phyloP scores from a whole-genome alignment of 2,888 invertebrate genomes.

The Alloplasta piceator region DNA sequence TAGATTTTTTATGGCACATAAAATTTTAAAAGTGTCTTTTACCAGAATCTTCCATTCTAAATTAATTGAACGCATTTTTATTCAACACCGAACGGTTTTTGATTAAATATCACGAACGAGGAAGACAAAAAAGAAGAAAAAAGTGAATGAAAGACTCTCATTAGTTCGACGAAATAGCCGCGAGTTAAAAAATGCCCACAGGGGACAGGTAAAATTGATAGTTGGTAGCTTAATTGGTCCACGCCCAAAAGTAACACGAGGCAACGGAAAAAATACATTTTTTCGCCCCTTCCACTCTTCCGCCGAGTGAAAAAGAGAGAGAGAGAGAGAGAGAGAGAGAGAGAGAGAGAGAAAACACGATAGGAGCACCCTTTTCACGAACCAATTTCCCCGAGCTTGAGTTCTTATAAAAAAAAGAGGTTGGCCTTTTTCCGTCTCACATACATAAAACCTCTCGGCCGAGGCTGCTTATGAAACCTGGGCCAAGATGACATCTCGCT shows the following conservation, averaged over 20 bases:
- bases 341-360: neutral
- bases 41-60: neutral
- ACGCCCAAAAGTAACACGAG: slow-evolving; percentile 56
- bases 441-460: slow-evolving; percentile 6
- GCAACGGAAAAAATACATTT: slow-evolving; percentile 26
- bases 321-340: slow-evolving; percentile 9
- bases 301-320: neutral
- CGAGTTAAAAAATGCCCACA: slow-evolving; percentile 23
- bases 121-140: slow-evolving; percentile 4
- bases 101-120: neutral
- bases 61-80: too few species aligned
- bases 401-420: slow-evolving; percentile 26
- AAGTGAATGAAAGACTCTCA: slow-evolving; percentile 11
- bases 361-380: slow-evolving; percentile 44
- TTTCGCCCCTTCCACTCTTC: neutral
- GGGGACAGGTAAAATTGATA: slow-evolving; percentile 51
- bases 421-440: slow-evolving; percentile 39
- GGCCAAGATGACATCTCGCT: slow-evolving; percentile 76
- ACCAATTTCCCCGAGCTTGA: slow-evolving; percentile 50
- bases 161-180: slow-evolving; percentile 31
- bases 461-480: slow-evolving; percentile 21
- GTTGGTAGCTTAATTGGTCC: slow-evolving; percentile 54
- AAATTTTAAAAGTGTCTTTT: neutral
- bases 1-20: too few species aligned
- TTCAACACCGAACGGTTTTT: too few species aligned